A percentile compares a stretch with the other conserved stretches of the same genome.
Evolutionary conservation across 2,113 vertebrate species (phyloP).

Genomic region (Ardeotis arabs): DNA sequence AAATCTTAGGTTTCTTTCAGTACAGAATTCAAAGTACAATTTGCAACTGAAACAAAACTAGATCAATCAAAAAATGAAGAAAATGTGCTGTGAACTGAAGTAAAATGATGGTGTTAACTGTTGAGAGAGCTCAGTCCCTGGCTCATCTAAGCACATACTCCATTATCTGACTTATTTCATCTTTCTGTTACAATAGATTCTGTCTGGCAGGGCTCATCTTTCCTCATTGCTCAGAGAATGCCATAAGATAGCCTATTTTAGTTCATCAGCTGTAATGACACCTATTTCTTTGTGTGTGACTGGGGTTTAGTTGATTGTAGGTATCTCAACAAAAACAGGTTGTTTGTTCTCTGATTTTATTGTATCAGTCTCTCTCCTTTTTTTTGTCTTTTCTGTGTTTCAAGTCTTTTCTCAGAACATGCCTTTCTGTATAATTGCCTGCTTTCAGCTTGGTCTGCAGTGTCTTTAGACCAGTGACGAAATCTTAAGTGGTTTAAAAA

Average conservation of each 20-base stretch:
- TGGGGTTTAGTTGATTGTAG: background rate
- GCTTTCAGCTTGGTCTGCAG: background rate
- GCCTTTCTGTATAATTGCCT: background rate
- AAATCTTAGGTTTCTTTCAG: background rate
- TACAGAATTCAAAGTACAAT: background rate
- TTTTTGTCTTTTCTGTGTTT: background rate
- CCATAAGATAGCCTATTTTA: background rate
- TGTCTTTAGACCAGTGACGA: background rate
- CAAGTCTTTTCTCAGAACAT: background rate
- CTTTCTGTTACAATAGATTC: background rate
- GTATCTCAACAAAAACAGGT: background rate
- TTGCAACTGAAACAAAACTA: background rate
- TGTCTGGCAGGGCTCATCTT: background rate
- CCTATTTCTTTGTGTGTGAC: background rate
- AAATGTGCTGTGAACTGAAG: background rate
- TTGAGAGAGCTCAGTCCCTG: background rate
- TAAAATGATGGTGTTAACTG: background rate
- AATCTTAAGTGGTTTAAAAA: background rate
- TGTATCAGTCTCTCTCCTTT: background rate
- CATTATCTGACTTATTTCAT: background rate
- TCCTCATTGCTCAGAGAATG: background rate
- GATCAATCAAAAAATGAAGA: background rate
- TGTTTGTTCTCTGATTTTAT: background rate
- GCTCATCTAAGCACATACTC: background rate
- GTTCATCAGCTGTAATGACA: background rate